Base-by-base conservation (phyloP, 2,113 vertebrate species). In the Toxotes jaculatrix region DNA sequence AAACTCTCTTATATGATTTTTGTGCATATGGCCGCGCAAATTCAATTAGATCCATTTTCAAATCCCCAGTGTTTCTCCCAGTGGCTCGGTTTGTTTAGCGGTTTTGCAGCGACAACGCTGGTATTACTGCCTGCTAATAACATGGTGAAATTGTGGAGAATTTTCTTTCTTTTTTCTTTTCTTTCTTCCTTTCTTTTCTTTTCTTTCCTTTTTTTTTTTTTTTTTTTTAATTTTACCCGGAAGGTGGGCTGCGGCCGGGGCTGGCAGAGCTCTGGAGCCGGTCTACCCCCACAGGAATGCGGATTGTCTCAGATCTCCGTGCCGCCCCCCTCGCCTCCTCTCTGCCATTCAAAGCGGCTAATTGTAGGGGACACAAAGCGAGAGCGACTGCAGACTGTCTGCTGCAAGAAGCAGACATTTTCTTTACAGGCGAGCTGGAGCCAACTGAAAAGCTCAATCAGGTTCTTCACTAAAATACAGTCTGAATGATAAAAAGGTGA, bases 211-310 rank as follows among this genome's bases (percentile, higher is more conserved):
- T 27, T 7, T 17, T 16, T 16, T 17, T 16, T 1, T 12, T 27
- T 1, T 34, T 36, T 82, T 90, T 88, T 89, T 77, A 60, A 57
- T 85, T 91, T 87, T 89, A 86, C 91, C 89, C 89, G 90, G 91
- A 93, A 91, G 93, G 93, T 94, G 94, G 94, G 93, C 89, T 94
- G 95, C 91, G 89, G 94, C 95, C 95, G 96, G 93, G 93, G 93
- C 95, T 90, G 96, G 95, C 95, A 94, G 90, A 94, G 96, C 93
- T 94, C 95, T 96, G 95, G 96, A 96, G 95, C 95, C 95, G 95
- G 92, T 95, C 96, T 95, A 95, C 96, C 96, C 96, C 97, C 97
- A 96, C 97, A 98, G 97, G 97, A 98, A 98, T 98, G 97, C 89
- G 93, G 95, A 95, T 96, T 94, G 96, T 94, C 94, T 96, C 96